These are phyloP conservation scores for Masticophis lateralis DNA, from an alignment of 2,797 vertebrate species.

Conservation along the genomic window DNA sequence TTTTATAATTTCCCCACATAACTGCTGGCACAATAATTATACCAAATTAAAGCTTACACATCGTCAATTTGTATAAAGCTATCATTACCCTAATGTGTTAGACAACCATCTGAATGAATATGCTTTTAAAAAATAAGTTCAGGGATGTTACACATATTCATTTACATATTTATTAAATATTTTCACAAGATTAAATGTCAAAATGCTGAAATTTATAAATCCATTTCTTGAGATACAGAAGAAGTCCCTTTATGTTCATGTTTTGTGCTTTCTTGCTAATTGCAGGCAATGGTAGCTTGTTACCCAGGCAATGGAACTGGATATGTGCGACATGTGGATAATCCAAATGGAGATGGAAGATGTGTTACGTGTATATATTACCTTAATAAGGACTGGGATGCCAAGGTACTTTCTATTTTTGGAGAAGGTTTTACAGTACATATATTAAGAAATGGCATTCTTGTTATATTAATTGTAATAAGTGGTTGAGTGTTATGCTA, in stretches of 20 bases:
- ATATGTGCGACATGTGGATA: constrained; percentile 94
- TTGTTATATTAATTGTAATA: neutral
- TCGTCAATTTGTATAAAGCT: neutral
- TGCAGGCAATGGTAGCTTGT: constrained; percentile 95
- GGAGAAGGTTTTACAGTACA: neutral
- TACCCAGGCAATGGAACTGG: constrained; percentile 93
- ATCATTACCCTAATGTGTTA: neutral
- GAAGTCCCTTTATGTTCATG: constrained; percentile 13
- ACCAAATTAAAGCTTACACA: neutral
- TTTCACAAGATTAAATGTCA: neutral
- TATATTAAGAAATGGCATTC: neutral
- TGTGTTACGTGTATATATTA: constrained; percentile 98
- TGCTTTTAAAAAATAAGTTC: neutral
- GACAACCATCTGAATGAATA: neutral
- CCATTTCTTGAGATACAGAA: neutral
- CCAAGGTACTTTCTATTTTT: constrained; percentile 79
- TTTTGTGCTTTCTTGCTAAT: constrained; percentile 41
- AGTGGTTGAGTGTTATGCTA: neutral
- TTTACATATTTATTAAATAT: neutral
- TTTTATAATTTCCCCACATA: neutral
- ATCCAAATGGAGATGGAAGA: constrained; percentile 92
- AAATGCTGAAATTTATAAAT: neutral
- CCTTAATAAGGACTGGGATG: constrained; percentile 95
- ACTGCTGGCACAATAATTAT: neutral
- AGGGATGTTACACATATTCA: neutral